Conservation (phyloP, 2,797 vertebrate species). For the Rhinoraja longicauda region DNA sequence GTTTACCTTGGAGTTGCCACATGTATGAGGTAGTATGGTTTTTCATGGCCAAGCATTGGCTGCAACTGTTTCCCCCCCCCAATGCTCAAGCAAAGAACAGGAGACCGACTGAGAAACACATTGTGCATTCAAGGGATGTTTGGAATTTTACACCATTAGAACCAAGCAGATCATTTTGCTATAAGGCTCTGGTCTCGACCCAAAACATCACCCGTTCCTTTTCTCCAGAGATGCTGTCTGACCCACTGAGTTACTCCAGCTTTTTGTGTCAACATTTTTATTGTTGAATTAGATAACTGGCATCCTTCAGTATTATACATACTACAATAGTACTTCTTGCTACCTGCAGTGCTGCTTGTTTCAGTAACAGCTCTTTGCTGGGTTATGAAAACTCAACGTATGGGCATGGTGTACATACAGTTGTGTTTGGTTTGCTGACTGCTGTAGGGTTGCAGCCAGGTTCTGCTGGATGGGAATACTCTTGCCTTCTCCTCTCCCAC, state of each 20-base stretch:
- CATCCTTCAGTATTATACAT: neutral
- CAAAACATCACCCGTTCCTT: no score
- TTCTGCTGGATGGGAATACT: no score
- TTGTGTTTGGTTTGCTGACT: no score
- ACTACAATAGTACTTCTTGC: neutral
- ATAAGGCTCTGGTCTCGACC: no score
- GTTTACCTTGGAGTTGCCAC: neutral
- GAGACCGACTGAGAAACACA: constrained; percentile 14
- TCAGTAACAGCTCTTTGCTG: neutral
- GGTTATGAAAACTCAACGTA: no score
- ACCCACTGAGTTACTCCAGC: no score
- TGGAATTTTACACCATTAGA: neutral
- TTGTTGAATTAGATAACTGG: neutral
- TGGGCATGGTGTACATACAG: no score
- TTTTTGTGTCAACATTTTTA: neutral
- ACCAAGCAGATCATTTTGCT: neutral
- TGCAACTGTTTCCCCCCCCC: neutral
- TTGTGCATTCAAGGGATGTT: neutral
- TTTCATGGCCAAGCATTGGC: neutral
- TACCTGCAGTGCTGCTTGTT: neutral
- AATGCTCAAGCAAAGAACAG: neutral
- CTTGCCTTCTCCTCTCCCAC: no score
- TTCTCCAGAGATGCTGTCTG: no score
- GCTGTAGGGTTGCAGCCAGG: no score
- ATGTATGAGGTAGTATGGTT: neutral